phyloP scores from a whole-genome alignment of 2,797 vertebrate species.

The Rhinella marina region DNA sequence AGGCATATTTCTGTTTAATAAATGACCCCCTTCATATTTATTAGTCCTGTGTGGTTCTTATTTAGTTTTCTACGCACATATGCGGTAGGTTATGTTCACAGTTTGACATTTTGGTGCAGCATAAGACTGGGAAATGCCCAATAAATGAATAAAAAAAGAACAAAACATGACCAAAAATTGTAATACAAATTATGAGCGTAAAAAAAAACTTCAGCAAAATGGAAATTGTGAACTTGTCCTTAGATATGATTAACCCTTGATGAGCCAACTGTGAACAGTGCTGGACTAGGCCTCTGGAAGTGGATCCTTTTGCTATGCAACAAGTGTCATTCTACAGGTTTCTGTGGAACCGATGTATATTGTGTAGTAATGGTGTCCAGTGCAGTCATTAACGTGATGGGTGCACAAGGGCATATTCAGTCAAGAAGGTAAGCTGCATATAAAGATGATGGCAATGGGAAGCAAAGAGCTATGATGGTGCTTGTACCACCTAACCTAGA shows the following conservation, averaged over 20 bases:
- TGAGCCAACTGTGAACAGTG: neutral
- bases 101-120: no score
- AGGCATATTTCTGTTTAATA: no score
- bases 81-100: no score
- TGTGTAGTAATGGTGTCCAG: neutral
- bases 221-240: neutral
- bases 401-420: neutral
- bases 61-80: no score
- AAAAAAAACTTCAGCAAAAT: neutral
- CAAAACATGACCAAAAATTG: neutral
- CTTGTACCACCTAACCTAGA: neutral
- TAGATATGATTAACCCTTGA: neutral
- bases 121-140: neutral
- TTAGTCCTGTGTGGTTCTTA: no score
- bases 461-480: neutral
- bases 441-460: neutral
- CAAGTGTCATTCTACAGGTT: neutral
- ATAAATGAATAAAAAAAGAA: neutral
- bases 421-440: neutral
- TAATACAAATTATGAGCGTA: neutral
- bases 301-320: neutral
- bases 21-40: no score
- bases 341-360: neutral
- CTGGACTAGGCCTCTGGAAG: neutral
- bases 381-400: neutral